Base-by-base conservation (phyloP, 2,888 invertebrate species). In the Spialia ferax region DNA sequence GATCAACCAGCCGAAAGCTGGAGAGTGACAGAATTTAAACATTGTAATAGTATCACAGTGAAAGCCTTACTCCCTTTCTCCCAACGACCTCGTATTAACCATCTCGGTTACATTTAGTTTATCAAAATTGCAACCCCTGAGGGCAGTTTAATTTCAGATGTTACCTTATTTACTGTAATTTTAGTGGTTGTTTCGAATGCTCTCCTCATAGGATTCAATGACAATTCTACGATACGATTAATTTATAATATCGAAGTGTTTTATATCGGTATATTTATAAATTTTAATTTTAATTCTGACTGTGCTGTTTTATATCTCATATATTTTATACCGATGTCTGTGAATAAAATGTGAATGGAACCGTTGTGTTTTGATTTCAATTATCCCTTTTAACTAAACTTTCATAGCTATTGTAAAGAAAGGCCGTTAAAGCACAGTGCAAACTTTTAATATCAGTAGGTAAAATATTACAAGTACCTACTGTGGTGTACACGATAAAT, bases 241-340 rank as follows among this genome's bases (percentile, higher is more conserved):
- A 77, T 76, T 75, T 74, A 73, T 61, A 80, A 77, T 81, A 81
- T 82, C 80, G 80, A 79, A 74, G 78, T 85, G 80, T 85, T 76
- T 86, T 86, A 88, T 85, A 83, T 84, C 85, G 71, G 74, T 75
- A 83, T 83, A 84, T 82, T 86, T 81, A 85, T 85, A 88, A 87
- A 84, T 86, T 89, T 90, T 89, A 86, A 85, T 91, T 91, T 90
- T 83, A 86, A 87, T 91, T 89, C 88, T 82, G 87, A 92, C 89
- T 93, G 87, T 86, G 88, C 92, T 92, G 89, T 93, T 93, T 93
- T 93, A 89, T 93, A 93, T 93, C 89, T 93, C 87, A 88, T 93
- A 93, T 93, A 93, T 93, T 93, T 93, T 93, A 92, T 93, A 93
- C 93, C 88, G 83, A 91, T 91, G 91, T 91, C 88, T 93, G 92